Evolutionary conservation across 2,113 vertebrate genomes (phyloP).

Genomic region (Leptocoma aspasia): DNA sequence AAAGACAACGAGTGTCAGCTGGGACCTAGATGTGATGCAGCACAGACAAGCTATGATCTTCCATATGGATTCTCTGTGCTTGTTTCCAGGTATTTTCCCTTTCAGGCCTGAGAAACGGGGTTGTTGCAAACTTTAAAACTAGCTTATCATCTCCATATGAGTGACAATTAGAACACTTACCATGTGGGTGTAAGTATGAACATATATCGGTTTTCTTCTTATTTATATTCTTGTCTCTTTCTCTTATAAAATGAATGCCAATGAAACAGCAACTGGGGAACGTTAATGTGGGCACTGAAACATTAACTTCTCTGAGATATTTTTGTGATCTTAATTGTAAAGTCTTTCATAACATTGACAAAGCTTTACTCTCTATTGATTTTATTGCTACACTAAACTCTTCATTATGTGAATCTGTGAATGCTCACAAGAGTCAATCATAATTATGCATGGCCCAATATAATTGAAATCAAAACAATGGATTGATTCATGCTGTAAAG

Average conservation of each 20-base stretch:
- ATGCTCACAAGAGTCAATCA: conserved; percentile 54
- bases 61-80: background rate
- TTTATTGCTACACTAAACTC: conserved; percentile 42
- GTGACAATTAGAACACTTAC: background rate
- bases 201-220: background rate
- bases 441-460: conserved; percentile 40
- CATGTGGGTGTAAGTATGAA: background rate
- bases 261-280: background rate
- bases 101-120: background rate
- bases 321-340: conserved; percentile 22
- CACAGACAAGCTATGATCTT: background rate
- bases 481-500: conserved; percentile 24
- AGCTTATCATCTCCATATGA: background rate
- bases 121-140: background rate
- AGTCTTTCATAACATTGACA: conserved; percentile 46
- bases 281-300: background rate
- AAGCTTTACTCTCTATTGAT: conserved; percentile 47
- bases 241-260: background rate
- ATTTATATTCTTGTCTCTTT: conserved; percentile 21
- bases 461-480: conserved; percentile 56
- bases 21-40: rapidly evolving
- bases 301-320: conserved; percentile 17
- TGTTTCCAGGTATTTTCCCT: background rate
- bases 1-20: rapidly evolving
- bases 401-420: conserved; percentile 59